These are phyloP conservation scores for Podabrus alpinus DNA, from an alignment of 2,888 invertebrate species.

Conservation along the genomic window DNA sequence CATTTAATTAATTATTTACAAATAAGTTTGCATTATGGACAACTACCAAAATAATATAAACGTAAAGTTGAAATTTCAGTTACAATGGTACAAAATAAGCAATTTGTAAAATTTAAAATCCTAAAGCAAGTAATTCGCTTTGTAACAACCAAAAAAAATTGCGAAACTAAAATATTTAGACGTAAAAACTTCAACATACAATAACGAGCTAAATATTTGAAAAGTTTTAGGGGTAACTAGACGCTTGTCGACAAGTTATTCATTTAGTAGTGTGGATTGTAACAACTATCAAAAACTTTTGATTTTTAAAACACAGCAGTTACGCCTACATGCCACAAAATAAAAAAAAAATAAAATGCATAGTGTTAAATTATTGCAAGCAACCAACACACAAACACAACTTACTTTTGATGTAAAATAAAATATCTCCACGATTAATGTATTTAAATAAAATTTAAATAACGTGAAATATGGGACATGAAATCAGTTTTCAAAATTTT, in stretches of 20 bases:
- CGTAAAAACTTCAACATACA: neutral
- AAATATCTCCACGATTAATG: neutral
- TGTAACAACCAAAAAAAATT: neutral
- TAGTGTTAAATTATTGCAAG: slow-evolving; percentile 1
- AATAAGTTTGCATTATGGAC: too few species aligned
- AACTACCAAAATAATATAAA: neutral
- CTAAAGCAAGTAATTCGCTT: neutral
- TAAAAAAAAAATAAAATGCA: slow-evolving; percentile 16
- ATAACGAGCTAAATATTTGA: neutral
- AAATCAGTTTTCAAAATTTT: slow-evolving; percentile 21
- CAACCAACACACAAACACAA: slow-evolving; percentile 8
- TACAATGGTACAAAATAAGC: neutral
- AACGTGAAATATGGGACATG: neutral
- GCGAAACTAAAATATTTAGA: neutral
- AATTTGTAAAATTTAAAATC: neutral
- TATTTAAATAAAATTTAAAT: neutral
- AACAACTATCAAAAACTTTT: neutral
- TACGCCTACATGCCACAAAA: slow-evolving; percentile 10
- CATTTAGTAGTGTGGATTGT: neutral
- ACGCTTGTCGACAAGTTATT: neutral
- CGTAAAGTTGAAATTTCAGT: neutral
- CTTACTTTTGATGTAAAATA: slow-evolving; percentile 1
- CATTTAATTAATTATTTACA: too few species aligned
- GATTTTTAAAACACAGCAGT: neutral
- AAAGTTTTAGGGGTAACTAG: neutral